These are phyloP conservation scores for Oryzias curvinotus DNA, from an alignment of 2,113 vertebrate genomes.

Conservation along the genomic window DNA sequence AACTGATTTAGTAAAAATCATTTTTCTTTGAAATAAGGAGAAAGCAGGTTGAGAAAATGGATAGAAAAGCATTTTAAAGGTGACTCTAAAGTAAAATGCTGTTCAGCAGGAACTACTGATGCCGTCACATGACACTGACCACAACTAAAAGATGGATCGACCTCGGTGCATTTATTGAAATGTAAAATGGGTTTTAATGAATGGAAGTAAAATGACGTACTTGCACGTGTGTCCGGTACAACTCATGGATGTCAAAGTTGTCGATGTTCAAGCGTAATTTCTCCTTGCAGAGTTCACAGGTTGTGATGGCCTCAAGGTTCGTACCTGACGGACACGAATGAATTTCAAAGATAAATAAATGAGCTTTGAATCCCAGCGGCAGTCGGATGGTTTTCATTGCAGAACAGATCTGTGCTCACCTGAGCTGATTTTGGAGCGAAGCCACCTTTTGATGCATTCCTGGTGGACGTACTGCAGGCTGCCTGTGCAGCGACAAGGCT, in stretches of 20 bases:
- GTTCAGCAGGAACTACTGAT: too few species aligned
- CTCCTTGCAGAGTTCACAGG: constrained; percentile 96
- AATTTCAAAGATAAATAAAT: not conserved
- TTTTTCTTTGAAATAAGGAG: too few species aligned
- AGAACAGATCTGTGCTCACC: constrained; percentile 72
- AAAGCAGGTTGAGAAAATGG: too few species aligned
- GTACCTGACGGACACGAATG: constrained; percentile 76
- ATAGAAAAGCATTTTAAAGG: too few species aligned
- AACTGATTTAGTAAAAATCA: too few species aligned
- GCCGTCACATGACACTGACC: too few species aligned
- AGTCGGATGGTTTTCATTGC: not conserved
- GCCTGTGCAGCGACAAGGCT: constrained; percentile 92
- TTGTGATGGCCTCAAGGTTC: constrained; percentile 90
- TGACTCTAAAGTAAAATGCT: too few species aligned
- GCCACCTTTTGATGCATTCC: constrained; percentile 98
- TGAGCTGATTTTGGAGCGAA: constrained; percentile 94
- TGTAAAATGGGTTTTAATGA: not conserved
- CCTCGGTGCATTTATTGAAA: too few species aligned
- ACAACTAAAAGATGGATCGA: too few species aligned
- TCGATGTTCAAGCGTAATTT: constrained; percentile 93
- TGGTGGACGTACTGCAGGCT: constrained; percentile 96
- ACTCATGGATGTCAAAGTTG: constrained; percentile 94
- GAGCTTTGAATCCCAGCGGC: too few species aligned
- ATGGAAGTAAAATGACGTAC: constrained; percentile 73
- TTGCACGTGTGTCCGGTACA: constrained; percentile 94